Conservation (phyloP, 2,888 invertebrate genomes). For the Callosobruchus maculatus region DNA sequence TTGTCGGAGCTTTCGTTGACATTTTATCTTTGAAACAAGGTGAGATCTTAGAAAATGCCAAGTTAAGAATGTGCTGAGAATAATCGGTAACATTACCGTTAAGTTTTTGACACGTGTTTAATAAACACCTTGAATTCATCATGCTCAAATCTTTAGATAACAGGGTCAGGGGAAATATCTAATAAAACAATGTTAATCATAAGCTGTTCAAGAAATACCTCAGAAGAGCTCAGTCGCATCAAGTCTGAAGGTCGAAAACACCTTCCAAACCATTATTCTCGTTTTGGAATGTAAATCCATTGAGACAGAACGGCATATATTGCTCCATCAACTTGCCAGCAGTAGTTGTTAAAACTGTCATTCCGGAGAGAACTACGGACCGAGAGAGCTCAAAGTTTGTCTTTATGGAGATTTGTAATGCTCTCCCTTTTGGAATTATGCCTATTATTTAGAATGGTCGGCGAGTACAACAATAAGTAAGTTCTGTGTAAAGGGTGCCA, state of each 20-base stretch:
- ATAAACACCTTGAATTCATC: too few species aligned
- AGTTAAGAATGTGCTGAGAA: too few species aligned
- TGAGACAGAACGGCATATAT: not conserved
- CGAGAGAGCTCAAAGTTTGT: constrained; percentile 19
- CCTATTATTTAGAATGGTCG: constrained; percentile 20
- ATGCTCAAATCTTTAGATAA: too few species aligned
- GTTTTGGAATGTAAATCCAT: not conserved
- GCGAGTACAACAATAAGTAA: constrained; percentile 12
- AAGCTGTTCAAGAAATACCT: not conserved
- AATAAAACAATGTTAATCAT: too few species aligned
- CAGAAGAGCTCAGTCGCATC: not conserved
- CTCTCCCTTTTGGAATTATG: constrained; percentile 15
- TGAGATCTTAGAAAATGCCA: too few species aligned
- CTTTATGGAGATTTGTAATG: constrained; percentile 26
- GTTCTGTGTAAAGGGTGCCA: constrained; percentile 16
- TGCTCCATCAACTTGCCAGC: not conserved
- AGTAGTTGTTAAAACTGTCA: not conserved
- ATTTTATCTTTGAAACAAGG: too few species aligned
- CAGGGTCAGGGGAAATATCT: too few species aligned
- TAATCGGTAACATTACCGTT: too few species aligned
- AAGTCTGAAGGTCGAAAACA: not conserved
- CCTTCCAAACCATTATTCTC: not conserved
- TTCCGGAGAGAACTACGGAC: not conserved
- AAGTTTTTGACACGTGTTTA: too few species aligned
- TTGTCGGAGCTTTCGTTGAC: too few species aligned